These are phyloP conservation scores for Papilio demoleus DNA, from an alignment of 2,888 invertebrate genomes.

Conservation along the genomic window DNA sequence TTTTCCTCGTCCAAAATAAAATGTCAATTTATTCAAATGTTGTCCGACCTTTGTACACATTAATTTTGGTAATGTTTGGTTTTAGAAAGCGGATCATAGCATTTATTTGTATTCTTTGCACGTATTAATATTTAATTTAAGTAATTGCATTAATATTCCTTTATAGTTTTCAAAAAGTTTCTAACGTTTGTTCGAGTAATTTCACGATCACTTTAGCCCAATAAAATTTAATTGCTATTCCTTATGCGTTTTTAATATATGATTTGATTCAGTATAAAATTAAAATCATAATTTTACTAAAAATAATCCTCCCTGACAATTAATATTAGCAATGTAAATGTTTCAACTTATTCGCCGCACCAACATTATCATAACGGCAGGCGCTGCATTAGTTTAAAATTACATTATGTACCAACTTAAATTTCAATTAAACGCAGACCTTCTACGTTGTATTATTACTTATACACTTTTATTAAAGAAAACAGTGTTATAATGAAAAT, in stretches of 20 bases:
- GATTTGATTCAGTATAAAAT: background rate
- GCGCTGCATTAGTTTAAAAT: constrained; percentile 18
- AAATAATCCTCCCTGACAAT: constrained; percentile 5
- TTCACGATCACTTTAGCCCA: too few species aligned
- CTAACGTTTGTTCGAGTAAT: too few species aligned
- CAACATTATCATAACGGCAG: constrained; percentile 21
- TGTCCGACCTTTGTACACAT: constrained; percentile 4
- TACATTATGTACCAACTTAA: constrained; percentile 16
- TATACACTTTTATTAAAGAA: background rate
- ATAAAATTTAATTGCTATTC: too few species aligned
- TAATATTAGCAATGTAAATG: constrained; percentile 21
- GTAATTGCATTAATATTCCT: background rate
- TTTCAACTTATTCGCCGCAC: constrained; percentile 1
- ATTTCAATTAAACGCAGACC: constrained; percentile 17
- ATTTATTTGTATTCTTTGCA: constrained; percentile 1
- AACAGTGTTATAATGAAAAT: background rate
- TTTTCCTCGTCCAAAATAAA: constrained; percentile 14
- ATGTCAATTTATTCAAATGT: constrained; percentile 17
- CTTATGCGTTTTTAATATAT: too few species aligned
- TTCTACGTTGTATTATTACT: background rate
- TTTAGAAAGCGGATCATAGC: background rate
- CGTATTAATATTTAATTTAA: background rate
- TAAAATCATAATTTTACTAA: background rate
- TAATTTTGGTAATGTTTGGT: constrained; percentile 23
- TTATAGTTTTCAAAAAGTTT: too few species aligned